Base-by-base conservation (phyloP, 2,797 vertebrate species). In the Lutjanus argentimaculatus region DNA sequence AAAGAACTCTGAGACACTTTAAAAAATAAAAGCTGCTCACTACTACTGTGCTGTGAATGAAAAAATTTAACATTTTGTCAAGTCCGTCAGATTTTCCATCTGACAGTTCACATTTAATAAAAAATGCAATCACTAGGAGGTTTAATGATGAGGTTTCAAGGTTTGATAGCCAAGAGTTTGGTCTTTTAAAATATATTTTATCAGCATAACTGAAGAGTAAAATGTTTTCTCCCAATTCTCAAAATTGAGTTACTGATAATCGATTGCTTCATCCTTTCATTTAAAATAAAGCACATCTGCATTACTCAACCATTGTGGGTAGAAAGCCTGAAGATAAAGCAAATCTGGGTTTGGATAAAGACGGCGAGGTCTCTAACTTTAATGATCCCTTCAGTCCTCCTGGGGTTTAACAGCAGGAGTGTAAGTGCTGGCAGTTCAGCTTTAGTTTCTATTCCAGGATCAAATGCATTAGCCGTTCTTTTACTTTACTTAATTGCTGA, bases 341-440 rank as follows among this genome's bases (percentile, higher is more conserved):
- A 58, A 7, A 25, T 40, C 63, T 64, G 25, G 49, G 73, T 83
- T 78, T 74, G 55, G n/a, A 48, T 53, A 52, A 77, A 43, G 36
- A 15, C 16, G 11, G 17, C n/a, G 1, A 46, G 30, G 10, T 67
- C 46, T 66, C 45, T 57, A 48, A 55, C 16, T 72, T 73, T 53
- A 68, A 70, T 52, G 14, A 48, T 45, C 19, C 48, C 21, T 55
- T 77, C 13, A 73, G 40, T 62, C 8, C 52, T 62, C 40, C 62
- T 61, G 45, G 52, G 11, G 10, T 70, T 67, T 52, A 45, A 57
- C 22, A 67, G n/a, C 56, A 66, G 7, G 36, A 19, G 25, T 62
- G 25, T 36, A 46, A 52, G 19, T 49, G 42, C 68, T 59, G 76
- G 65, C 61, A 57, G 6, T 63, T 72, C 30, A 63, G 48, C 48